These are phyloP conservation scores for Apodemia hepburni DNA, from an alignment of 2,888 invertebrate genomes.

Conservation along the genomic window DNA sequence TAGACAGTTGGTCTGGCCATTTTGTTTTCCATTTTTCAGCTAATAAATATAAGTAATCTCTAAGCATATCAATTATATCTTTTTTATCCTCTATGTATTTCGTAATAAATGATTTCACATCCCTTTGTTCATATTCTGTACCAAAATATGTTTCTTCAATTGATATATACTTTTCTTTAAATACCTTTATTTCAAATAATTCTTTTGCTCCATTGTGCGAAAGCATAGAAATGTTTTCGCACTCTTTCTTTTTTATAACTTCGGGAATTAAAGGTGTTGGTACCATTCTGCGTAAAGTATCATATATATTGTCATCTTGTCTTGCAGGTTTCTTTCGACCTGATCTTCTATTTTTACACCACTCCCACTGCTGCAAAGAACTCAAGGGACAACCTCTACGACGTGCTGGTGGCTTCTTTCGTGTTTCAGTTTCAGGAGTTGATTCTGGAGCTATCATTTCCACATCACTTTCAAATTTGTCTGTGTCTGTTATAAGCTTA, in stretches of 20 bases:
- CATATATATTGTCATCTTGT: conserved; percentile 83
- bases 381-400: conserved; percentile 87
- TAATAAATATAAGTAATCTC: conserved; percentile 79
- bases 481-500: conserved; percentile 56
- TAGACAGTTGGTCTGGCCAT: conserved; percentile 82
- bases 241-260: conserved; percentile 56
- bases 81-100: conserved; percentile 77
- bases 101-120: conserved; percentile 82
- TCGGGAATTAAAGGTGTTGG: conserved; percentile 79
- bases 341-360: conserved; percentile 82
- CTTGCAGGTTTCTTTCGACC: conserved; percentile 73
- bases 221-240: conserved; percentile 39
- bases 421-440: conserved; percentile 47
- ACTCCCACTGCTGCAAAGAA: conserved; percentile 88
- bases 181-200: conserved; percentile 76
- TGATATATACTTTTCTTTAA: conserved; percentile 59
- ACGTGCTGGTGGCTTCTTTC: conserved; percentile 76
- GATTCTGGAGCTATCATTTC: conserved; percentile 37
- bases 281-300: conserved; percentile 83
- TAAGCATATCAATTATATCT: conserved; percentile 81
- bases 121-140: conserved; percentile 81
- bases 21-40: conserved; percentile 81
- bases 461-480: conserved; percentile 35
- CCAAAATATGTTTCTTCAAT: conserved; percentile 81
- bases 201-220: conserved; percentile 66